Evolutionary conservation across 1,140 invertebrate genomes (phyloP), one percentile per base, ranked within the genome.

Genomic region (Cyphomyrmex costatus): DNA sequence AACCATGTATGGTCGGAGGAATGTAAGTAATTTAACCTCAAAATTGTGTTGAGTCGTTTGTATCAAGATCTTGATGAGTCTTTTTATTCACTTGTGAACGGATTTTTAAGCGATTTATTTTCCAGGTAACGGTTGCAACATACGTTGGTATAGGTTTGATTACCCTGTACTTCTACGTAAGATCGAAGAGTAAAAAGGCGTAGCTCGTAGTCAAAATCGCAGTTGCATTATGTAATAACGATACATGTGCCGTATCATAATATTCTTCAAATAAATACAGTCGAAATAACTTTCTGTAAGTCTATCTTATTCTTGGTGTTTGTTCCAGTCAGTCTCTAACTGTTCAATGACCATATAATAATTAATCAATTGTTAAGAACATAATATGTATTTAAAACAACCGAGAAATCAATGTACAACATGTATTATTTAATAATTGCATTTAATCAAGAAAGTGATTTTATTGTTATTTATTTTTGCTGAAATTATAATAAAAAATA

Each of bases 1-100:
- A 0, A 95, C 95, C 0, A 63, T 87, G 3, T 78, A 30, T 8
- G 95, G 95, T 12, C 90, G 95, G n/a, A 93, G 92, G 61, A 95
- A 94, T 24, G 95, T 95, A 88, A 94, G 92, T 94, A 5, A 49
- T 27, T 19, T 83, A 88, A 87, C 86, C 76, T 87, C 19, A 61
- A 90, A 85, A 24, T 42, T 2, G 7, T 14, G 27, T 60, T 3
- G 8, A 10, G 2, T 14, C 21, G 19, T n/a, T 63, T 16, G 58
- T 53, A 66, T 21, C 24, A 66, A 1, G 21, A 1, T 14, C 46
- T n/a, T 10, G 56, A 68, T 1, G 7, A 51, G 0, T 24, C 19
- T 27, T 79, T 71, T 21, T 7, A 36, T 33, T 73, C 53, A 53
- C 14, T 10, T 63, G 36, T 2, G 0, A 56, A 68, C 12, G 16